Percentiles rank a stretch among this genome's conserved stretches.
Conservation (phyloP, 2,888 invertebrate species). For the Troglohyphantes excavatus region DNA sequence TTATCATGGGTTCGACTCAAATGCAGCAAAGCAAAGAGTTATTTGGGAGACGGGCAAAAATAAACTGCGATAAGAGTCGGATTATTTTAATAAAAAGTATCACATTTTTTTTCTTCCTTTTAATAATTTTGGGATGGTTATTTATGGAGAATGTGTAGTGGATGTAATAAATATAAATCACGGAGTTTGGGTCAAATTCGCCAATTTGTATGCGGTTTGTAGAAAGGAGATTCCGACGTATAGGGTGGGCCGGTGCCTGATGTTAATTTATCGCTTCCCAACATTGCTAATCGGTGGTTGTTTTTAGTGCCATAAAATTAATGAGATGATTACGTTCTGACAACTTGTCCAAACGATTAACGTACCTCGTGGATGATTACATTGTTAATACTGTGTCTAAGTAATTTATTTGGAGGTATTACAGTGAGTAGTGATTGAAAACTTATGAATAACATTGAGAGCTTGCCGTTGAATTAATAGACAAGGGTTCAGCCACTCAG, state of each 20-base stretch:
- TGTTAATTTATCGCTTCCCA: background rate
- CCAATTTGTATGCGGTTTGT: background rate
- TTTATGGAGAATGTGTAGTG: background rate
- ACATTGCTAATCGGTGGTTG: background rate
- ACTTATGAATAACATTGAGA: no score
- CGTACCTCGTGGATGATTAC: background rate
- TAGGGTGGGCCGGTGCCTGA: background rate
- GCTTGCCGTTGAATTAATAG: no score
- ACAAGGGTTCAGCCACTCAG: no score
- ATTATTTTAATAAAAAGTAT: conserved; percentile 63
- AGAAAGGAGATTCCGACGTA: background rate
- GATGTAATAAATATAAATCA: background rate
- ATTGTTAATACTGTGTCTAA: no score
- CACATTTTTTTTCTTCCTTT: background rate
- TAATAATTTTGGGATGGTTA: background rate
- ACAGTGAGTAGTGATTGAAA: no score
- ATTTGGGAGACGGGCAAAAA: background rate
- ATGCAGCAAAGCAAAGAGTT: conserved; percentile 2
- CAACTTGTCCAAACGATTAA: background rate
- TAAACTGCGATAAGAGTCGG: conserved; percentile 21
- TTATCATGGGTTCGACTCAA: no score
- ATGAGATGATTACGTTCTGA: background rate
- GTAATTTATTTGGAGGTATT: no score
- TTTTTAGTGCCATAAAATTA: background rate
- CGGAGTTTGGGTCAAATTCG: background rate